Evolutionary conservation across 2,797 vertebrate species (phyloP).

Genomic region (Heliangelus exortis): DNA sequence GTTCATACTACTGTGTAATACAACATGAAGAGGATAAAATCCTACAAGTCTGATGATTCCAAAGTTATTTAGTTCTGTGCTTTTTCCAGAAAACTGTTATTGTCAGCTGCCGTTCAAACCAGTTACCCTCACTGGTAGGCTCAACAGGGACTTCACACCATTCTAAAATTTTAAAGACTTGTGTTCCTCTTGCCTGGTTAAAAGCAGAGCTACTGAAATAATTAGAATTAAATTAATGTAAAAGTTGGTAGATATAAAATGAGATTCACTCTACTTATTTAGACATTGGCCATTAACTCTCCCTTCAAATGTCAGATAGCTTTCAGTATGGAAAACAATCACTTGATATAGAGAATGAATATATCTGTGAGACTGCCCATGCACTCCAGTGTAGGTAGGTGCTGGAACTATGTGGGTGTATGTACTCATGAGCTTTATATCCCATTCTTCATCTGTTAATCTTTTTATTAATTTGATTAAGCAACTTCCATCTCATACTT

Average conservation of each 20-base stretch:
- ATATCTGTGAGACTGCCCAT: not conserved
- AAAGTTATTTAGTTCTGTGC: not conserved
- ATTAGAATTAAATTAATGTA: not conserved
- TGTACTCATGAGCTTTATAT: not conserved
- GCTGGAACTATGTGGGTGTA: not conserved
- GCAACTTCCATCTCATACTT: not conserved
- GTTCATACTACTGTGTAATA: not conserved
- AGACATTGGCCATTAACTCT: not conserved
- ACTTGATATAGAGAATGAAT: not conserved
- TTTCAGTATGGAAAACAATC: not conserved
- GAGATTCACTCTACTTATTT: not conserved
- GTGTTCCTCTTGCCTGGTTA: not conserved
- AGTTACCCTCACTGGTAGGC: not conserved
- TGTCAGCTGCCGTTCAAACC: not conserved
- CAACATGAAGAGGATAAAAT: not conserved
- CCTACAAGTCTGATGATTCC: not conserved
- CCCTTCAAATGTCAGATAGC: not conserved
- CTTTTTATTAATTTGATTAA: conserved; percentile 8
- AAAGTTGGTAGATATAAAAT: not conserved
- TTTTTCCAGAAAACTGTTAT: not conserved
- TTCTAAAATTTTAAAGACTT: not conserved
- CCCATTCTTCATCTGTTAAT: not conserved
- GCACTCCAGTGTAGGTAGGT: not conserved
- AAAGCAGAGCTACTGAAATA: not conserved
- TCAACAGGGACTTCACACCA: not conserved